Evolutionary conservation across 2,888 invertebrate species (phyloP).

Genomic region (Chaetoderma sp.): DNA sequence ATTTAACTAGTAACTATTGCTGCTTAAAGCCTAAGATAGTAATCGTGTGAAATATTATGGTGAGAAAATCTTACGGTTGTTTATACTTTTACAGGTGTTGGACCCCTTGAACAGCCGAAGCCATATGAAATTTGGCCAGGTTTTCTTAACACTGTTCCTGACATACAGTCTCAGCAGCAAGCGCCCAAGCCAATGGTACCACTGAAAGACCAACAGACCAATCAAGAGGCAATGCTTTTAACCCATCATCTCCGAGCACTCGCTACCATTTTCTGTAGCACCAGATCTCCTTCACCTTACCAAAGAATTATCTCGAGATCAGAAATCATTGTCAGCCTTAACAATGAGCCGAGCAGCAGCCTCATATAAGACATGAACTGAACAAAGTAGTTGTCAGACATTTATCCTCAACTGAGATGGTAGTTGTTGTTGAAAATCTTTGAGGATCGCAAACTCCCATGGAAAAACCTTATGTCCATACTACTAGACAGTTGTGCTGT

Average conservation of each 20-base stretch:
- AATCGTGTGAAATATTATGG: too few species aligned
- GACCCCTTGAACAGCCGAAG: too few species aligned
- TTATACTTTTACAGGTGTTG: too few species aligned
- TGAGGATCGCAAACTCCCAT: too few species aligned
- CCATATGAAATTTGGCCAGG: too few species aligned
- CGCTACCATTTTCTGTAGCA: slow-evolving; percentile 25
- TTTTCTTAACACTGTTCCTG: too few species aligned
- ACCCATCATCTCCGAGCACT: slow-evolving; percentile 28
- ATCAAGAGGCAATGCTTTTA: slow-evolving; percentile 26
- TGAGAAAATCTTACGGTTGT: too few species aligned
- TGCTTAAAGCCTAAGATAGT: too few species aligned
- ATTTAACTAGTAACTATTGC: too few species aligned
- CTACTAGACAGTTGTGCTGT: slow-evolving; percentile 43
- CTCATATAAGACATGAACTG: slow-evolving; percentile 29
- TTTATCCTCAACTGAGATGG: slow-evolving; percentile 7
- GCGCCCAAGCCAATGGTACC: slow-evolving; percentile 25
- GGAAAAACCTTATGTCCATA: slow-evolving; percentile 41
- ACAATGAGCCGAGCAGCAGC: slow-evolving; percentile 33
- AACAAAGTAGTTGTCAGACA: slow-evolving; percentile 33
- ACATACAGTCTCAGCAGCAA: too few species aligned
- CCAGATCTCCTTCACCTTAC: slow-evolving; percentile 30
- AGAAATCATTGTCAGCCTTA: too few species aligned
- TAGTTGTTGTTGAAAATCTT: slow-evolving; percentile 34
- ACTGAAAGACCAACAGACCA: slow-evolving; percentile 20
- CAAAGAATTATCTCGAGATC: too few species aligned